Evolutionary conservation across 2,113 vertebrate genomes (phyloP), one percentile per base, ranked within the genome.

Genomic region (Syngnathoides biaculeatus): DNA sequence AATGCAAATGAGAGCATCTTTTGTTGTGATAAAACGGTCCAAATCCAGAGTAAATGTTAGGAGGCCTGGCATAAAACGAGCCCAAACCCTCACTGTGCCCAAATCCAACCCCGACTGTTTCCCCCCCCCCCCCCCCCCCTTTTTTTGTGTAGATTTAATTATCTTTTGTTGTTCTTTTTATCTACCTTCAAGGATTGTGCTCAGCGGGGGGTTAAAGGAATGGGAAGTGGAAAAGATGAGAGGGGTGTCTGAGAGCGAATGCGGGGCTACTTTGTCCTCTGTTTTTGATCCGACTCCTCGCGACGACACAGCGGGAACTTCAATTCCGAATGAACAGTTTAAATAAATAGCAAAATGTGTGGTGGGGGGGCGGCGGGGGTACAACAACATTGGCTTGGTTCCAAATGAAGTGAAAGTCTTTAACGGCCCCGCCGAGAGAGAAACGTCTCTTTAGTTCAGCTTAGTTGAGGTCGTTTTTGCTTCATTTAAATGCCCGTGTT

Each of bases 61-160:
- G 78, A 84, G 79, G 85, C 86, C 87, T 85, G 75, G 84, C 84
- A 81, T 87, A 89, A 88, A 88, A 89, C 89, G 79, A 89, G 67
- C 72, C 40, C 77, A 82, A 85, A 88, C 89, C 84, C 89, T 88
- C 53, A 88, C 86, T 90, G 89, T 82, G 88, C 78, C 67, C 74
- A 88, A 90, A 89, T 90, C 82, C 81, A 62, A 82, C 82, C 88
- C 89, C 89, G 83, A 91, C 90, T 88, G 90, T 90, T 92, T 81
- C 81, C 76, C 80, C 79, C 84, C 69, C 84, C n/a, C n/a, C n/a
- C n/a, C n/a, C n/a, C n/a, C n/a, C n/a, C n/a, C n/a, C n/a, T n/a
- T n/a, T n/a, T n/a, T 87, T 86, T 88, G 88, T 88, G 85, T 84
- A 87, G 88, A 89, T 91, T 89, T 91, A 91, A 92, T 92, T 92